These are phyloP conservation scores for Thymallus thymallus DNA, from an alignment of 2,113 vertebrate species.

Conservation along the genomic window DNA sequence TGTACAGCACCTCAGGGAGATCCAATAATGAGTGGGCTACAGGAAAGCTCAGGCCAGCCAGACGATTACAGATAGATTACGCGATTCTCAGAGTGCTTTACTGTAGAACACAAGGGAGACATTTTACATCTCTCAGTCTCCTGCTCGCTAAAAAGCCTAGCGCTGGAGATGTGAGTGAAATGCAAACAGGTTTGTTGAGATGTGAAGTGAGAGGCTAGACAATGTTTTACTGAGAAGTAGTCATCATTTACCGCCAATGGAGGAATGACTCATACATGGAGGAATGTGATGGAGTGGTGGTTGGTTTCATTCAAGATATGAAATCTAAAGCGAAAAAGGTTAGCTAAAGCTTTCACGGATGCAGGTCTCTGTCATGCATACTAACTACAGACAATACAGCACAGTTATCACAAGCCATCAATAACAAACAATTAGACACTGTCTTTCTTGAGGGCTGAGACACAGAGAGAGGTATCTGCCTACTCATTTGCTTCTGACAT, in stretches of 20 bases:
- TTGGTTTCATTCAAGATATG: background rate
- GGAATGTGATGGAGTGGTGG: background rate
- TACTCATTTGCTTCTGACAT: background rate
- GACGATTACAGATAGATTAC: slow-evolving; percentile 2
- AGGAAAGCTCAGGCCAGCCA: background rate
- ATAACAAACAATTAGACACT: background rate
- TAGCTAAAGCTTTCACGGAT: background rate
- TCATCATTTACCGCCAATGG: background rate
- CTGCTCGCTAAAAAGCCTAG: background rate
- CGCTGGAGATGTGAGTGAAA: background rate
- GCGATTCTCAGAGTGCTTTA: background rate
- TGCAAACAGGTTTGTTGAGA: background rate
- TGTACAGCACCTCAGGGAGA: background rate
- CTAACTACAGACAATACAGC: background rate
- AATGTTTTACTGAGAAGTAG: too few relatives aligned
- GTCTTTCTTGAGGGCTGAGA: background rate
- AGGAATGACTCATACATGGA: background rate
- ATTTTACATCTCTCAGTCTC: background rate
- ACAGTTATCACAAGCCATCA: background rate
- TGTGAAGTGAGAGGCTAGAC: background rate
- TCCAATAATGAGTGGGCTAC: background rate
- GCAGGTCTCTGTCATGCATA: background rate
- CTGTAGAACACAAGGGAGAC: background rate
- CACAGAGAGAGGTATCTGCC: background rate
- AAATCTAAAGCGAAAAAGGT: background rate